Conservation (phyloP, 1,140 invertebrate genomes). For the Brachionus calyciflorus region DNA sequence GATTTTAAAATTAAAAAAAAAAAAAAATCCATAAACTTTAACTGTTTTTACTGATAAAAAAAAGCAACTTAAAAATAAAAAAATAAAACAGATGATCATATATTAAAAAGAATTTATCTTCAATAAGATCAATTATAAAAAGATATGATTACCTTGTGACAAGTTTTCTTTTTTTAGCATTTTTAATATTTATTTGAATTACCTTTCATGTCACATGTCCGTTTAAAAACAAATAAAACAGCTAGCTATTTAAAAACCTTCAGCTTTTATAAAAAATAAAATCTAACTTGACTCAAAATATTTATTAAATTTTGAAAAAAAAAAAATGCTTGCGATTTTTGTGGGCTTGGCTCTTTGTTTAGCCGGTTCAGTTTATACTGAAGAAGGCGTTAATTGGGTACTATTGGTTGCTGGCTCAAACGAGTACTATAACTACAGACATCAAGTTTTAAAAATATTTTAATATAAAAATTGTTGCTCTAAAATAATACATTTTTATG, state of each 20-base stretch:
- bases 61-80: too few relatives aligned
- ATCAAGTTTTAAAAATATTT: constrained; percentile 66
- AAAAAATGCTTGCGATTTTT: background rate
- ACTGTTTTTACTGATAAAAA: too few relatives aligned
- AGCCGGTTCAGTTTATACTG: constrained; percentile 2
- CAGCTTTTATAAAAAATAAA: background rate
- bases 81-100: too few relatives aligned
- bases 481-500: too few relatives aligned
- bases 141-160: too few relatives aligned
- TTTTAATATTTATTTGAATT: constrained; percentile 11
- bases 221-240: background rate
- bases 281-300: background rate
- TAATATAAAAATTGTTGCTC: background rate
- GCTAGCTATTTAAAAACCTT: background rate
- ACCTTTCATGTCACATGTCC: constrained; percentile 35
- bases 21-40: too few relatives aligned
- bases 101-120: too few relatives aligned
- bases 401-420: constrained; percentile 67
- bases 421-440: constrained; percentile 66
- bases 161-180: background rate
- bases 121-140: too few relatives aligned
- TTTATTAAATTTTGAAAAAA: background rate
- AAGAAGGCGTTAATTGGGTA: constrained; percentile 63
- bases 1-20: too few relatives aligned
- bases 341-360: constrained; percentile 2